phyloP scores from a whole-genome alignment of 2,797 vertebrate genomes.

The Synaphobranchus kaupii region DNA sequence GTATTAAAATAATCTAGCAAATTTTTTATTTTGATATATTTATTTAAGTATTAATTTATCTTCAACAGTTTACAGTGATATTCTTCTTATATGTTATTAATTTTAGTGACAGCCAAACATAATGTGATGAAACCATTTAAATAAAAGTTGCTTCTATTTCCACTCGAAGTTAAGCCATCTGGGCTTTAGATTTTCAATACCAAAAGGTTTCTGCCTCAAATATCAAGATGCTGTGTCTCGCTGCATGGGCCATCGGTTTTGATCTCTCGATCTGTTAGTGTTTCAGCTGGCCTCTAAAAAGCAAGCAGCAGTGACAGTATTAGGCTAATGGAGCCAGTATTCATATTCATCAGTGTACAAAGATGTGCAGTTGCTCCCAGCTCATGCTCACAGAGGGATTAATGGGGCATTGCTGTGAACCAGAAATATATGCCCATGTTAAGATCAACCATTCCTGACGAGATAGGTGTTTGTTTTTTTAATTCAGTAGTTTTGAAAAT shows the following conservation, averaged over 20 bases:
- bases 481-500: neutral
- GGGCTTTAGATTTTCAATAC: neutral
- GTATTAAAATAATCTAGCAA: too few species aligned
- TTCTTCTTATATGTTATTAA: neutral
- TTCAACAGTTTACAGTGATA: neutral
- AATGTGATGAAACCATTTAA: neutral
- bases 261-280: neutral
- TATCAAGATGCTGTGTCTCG: neutral
- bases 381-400: neutral
- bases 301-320: neutral
- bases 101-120: neutral
- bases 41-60: neutral
- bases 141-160: neutral
- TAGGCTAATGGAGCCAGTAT: neutral
- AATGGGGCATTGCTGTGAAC: neutral
- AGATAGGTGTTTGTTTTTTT: neutral
- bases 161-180: neutral
- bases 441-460: neutral
- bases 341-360: neutral
- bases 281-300: neutral
- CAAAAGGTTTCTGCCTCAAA: neutral
- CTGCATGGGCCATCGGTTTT: neutral
- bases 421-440: neutral
- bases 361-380: neutral
- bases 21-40: too few species aligned